Conservation (phyloP, 2,888 invertebrate species). For the Lapara coniferarum region DNA sequence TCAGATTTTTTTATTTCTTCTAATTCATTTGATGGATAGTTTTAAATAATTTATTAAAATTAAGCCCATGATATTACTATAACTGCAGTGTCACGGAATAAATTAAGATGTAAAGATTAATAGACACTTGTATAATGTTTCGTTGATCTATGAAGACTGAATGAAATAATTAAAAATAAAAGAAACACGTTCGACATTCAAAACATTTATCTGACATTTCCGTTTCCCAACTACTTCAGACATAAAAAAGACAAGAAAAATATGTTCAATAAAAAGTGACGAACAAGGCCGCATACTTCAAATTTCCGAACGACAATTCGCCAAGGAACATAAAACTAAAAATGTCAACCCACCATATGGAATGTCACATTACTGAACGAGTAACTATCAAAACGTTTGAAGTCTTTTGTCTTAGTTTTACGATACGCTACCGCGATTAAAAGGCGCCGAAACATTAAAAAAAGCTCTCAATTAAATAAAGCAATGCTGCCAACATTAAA, state of each 20-base stretch:
- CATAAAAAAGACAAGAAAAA: slow-evolving; percentile 11
- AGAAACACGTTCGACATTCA: neutral
- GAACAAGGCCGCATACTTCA: slow-evolving; percentile 42
- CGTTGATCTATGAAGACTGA: neutral
- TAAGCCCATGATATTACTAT: no score
- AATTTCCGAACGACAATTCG: slow-evolving; percentile 41
- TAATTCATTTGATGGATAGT: no score
- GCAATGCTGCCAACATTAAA: slow-evolving; percentile 76
- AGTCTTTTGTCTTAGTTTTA: slow-evolving; percentile 66
- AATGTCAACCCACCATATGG: slow-evolving; percentile 73
- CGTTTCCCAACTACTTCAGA: neutral
- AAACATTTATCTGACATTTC: slow-evolving; percentile 5
- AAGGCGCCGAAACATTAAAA: slow-evolving; percentile 29
- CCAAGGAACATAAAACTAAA: slow-evolving; percentile 68
- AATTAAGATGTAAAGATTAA: no score
- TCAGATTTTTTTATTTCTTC: no score
- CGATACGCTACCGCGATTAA: slow-evolving; percentile 28
- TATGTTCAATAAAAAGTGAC: slow-evolving; percentile 32
- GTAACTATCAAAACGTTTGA: slow-evolving; percentile 71
- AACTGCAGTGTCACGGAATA: no score
- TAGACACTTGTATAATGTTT: no score
- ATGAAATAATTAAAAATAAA: neutral
- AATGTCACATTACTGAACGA: slow-evolving; percentile 58
- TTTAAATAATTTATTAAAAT: no score
- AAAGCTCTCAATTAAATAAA: slow-evolving; percentile 55